Evolutionary conservation across 2,888 invertebrate genomes (phyloP).

Genomic region (Caenorhabditis doughertyi): DNA sequence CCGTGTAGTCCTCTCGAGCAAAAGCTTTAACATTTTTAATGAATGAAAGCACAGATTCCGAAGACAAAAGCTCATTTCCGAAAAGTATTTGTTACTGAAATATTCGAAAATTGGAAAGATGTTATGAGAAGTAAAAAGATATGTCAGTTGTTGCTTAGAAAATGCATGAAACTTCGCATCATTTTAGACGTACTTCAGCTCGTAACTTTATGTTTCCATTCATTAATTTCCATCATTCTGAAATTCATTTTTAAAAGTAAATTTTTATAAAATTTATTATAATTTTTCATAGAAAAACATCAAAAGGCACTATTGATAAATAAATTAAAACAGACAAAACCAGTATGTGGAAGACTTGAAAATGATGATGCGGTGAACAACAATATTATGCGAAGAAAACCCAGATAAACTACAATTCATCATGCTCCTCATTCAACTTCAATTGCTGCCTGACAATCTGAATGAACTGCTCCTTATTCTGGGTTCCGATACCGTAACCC

Average conservation of each 20-base stretch:
- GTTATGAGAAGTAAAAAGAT: too few relatives aligned
- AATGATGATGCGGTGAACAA: background rate
- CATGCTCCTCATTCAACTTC: constrained; percentile 73
- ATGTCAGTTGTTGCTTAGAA: too few relatives aligned
- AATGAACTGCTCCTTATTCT: constrained; percentile 69
- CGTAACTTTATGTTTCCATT: too few relatives aligned
- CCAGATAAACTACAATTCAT: constrained; percentile 64
- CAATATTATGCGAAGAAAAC: constrained; percentile 3
- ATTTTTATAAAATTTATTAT: background rate
- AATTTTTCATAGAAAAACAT: background rate
- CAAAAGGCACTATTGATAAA: background rate
- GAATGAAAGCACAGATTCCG: too few relatives aligned
- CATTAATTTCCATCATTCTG: too few relatives aligned
- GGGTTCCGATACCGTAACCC: constrained; percentile 72
- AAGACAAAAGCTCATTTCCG: too few relatives aligned
- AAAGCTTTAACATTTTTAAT: too few relatives aligned
- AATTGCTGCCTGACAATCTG: constrained; percentile 66
- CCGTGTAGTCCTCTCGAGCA: background rate
- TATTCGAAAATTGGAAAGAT: too few relatives aligned
- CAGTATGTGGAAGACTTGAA: constrained; percentile 14
- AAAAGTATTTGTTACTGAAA: too few relatives aligned
- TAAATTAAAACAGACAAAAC: constrained; percentile 7
- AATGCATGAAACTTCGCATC: too few relatives aligned
- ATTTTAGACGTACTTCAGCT: too few relatives aligned
- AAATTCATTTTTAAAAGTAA: too few relatives aligned